Conservation (phyloP, 1,140 invertebrate species). For the Nylanderia fulva region DNA sequence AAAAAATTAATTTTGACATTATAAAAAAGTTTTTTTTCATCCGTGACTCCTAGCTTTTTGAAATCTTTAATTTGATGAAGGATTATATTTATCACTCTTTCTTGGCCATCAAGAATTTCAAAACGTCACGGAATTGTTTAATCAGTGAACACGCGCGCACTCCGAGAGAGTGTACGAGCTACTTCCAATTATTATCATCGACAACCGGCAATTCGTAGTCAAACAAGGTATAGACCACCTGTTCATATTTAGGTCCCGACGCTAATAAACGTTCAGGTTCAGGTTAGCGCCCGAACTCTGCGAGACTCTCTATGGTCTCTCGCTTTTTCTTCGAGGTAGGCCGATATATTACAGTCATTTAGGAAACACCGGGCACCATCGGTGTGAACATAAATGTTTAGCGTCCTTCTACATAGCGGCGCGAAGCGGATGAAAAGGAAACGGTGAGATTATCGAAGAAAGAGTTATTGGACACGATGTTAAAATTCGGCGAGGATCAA, state of each 20-base stretch:
- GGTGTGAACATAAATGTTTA: conserved; percentile 69
- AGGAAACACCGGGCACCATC: conserved; percentile 4
- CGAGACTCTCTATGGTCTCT: conserved; percentile 21
- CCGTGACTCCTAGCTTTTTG: neutral
- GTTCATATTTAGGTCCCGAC: conserved; percentile 65
- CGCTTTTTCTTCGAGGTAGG: conserved; percentile 42
- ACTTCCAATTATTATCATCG: conserved; percentile 49
- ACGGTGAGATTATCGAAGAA: conserved; percentile 8
- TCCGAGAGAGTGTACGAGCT: neutral
- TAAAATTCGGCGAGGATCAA: conserved; percentile 3
- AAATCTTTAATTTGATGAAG: neutral
- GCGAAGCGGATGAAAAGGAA: neutral
- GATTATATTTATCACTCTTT: too few relatives aligned
- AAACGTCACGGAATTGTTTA: neutral
- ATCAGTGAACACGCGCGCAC: neutral
- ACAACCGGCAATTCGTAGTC: conserved; percentile 44
- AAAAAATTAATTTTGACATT: too few relatives aligned
- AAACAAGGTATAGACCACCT: conserved; percentile 52
- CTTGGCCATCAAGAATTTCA: neutral
- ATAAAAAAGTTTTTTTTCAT: too few relatives aligned
- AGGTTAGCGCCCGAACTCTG: conserved; percentile 25
- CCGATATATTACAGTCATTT: conserved; percentile 53
- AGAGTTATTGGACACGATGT: conserved; percentile 27
- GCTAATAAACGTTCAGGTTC: conserved; percentile 66
- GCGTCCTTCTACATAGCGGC: neutral